phyloP scores from a whole-genome alignment of 2,797 vertebrate species.

The Enteromius radiatus region DNA sequence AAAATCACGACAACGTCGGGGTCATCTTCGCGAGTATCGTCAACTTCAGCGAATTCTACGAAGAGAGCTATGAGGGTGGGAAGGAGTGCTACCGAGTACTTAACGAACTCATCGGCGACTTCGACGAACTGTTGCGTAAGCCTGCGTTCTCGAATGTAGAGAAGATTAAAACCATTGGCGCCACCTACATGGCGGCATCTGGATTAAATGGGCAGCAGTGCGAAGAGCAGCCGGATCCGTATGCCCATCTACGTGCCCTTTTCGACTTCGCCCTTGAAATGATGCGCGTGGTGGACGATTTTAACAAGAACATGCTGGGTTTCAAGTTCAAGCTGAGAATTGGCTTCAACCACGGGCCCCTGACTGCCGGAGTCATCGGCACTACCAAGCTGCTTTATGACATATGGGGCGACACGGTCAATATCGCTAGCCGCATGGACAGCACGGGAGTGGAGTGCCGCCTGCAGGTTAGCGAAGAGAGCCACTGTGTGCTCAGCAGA shows the following conservation, averaged over 20 bases:
- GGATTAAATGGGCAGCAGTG: conserved; percentile 89
- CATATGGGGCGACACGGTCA: conserved; percentile 99
- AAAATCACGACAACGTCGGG: conserved; percentile 93
- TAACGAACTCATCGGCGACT: conserved; percentile 96
- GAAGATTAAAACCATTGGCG: conserved; percentile 99
- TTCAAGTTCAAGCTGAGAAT: conserved; percentile 97
- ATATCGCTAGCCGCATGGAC: conserved; percentile 99
- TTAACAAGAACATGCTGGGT: conserved; percentile 99
- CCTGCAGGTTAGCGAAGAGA: conserved; percentile 97
- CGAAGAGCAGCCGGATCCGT: conserved; percentile 78
- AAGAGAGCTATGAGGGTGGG: conserved; percentile 97
- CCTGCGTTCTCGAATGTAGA: conserved; percentile 89
- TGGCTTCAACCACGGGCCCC: conserved; percentile 95
- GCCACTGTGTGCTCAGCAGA: conserved; percentile 87
- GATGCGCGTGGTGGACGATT: conserved; percentile 97
- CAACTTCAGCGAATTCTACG: conserved; percentile 99
- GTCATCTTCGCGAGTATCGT: conserved; percentile 98
- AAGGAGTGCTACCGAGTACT: conserved; percentile 98
- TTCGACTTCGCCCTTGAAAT: conserved; percentile 97
- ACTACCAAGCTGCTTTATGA: conserved; percentile 97
- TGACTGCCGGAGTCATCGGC: conserved; percentile 96
- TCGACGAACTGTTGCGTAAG: conserved; percentile 91
- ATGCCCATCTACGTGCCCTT: conserved; percentile 88
- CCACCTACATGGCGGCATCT: conserved; percentile 97
- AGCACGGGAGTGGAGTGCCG: conserved; percentile 96